Conservation (phyloP, 2,113 vertebrate genomes). For the Empidonax alnorum region DNA sequence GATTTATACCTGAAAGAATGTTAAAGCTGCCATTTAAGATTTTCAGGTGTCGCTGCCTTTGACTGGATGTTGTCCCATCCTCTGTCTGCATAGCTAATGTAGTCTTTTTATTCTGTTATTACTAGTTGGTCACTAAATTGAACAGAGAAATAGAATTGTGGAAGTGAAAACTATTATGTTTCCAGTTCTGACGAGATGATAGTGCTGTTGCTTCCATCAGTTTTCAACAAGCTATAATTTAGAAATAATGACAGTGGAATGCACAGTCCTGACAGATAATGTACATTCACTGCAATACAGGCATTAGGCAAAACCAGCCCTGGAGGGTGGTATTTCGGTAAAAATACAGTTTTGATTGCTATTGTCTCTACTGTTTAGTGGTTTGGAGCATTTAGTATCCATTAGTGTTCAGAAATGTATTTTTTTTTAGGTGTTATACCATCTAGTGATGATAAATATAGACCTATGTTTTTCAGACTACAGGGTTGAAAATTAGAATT, state of each 20-base stretch:
- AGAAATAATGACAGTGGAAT: slow-evolving; percentile 80
- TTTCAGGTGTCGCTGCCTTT: slow-evolving; percentile 58
- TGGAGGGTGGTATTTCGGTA: slow-evolving; percentile 72
- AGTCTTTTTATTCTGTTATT: slow-evolving; percentile 80
- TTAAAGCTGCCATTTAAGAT: slow-evolving; percentile 63
- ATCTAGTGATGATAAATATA: not conserved
- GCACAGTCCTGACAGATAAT: slow-evolving; percentile 72
- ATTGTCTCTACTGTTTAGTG: slow-evolving; percentile 59
- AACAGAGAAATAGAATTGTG: slow-evolving; percentile 80
- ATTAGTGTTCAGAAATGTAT: slow-evolving; percentile 51
- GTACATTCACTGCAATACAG: slow-evolving; percentile 77
- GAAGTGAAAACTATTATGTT: slow-evolving; percentile 84
- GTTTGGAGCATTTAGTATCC: slow-evolving; percentile 68
- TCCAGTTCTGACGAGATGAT: slow-evolving; percentile 82
- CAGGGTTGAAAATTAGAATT: not conserved
- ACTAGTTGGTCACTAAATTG: slow-evolving; percentile 82
- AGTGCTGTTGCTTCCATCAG: slow-evolving; percentile 78
- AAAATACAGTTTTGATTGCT: slow-evolving; percentile 73
- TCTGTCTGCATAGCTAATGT: slow-evolving; percentile 70
- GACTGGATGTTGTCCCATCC: slow-evolving; percentile 51
- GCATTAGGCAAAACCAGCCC: slow-evolving; percentile 78
- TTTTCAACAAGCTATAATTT: slow-evolving; percentile 83
- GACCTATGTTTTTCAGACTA: not conserved
- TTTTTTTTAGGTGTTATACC: slow-evolving; percentile 39
- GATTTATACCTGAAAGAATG: slow-evolving; percentile 57